These are phyloP conservation scores for Oscarella lobularis DNA, from an alignment of 37 sponge, comb jelly and placozoan species.

Conservation along the genomic window DNA sequence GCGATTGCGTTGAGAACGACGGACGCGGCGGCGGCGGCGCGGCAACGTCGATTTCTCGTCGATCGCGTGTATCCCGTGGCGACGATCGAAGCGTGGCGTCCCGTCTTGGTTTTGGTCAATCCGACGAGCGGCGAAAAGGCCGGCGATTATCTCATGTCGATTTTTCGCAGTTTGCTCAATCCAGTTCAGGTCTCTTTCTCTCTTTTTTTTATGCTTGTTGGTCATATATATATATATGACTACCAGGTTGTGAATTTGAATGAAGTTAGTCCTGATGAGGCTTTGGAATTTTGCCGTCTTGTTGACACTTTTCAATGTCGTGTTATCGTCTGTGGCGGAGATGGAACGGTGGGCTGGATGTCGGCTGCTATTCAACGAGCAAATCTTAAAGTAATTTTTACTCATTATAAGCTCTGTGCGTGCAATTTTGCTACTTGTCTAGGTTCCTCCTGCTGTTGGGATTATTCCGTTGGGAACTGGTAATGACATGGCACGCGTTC, in stretches of 20 bases:
- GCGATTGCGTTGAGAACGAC: constrained; percentile 39
- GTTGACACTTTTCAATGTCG: constrained; percentile 28
- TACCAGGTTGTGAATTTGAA: constrained; percentile 61
- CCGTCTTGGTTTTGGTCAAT: constrained; percentile 75
- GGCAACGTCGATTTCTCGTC: constrained; percentile 13
- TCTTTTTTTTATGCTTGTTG: too few relatives aligned
- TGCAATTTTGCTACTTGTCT: neutral
- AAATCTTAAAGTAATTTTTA: constrained; percentile 39
- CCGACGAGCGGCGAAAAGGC: constrained; percentile 75
- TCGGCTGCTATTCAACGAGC: constrained; percentile 52
- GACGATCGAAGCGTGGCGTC: constrained; percentile 43
- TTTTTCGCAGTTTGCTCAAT: constrained; percentile 54
- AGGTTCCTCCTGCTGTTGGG: constrained; percentile 56
- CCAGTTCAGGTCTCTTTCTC: constrained; percentile 66
- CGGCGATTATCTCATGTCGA: constrained; percentile 48
- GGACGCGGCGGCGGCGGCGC: constrained; percentile 55
- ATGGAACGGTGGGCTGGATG: constrained; percentile 90
- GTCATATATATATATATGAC: too few relatives aligned
- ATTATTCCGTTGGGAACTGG: constrained; percentile 87
- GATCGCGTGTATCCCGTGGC: neutral
- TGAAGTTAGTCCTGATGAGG: constrained; percentile 60
- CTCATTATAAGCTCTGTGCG: neutral
- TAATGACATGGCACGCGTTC: constrained; percentile 78
- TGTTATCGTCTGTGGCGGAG: constrained; percentile 87
- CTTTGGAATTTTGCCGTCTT: constrained; percentile 61